These are phyloP conservation scores for Synodontis membranacea DNA, from an alignment of 2,113 vertebrate species.

Conservation along the genomic window DNA sequence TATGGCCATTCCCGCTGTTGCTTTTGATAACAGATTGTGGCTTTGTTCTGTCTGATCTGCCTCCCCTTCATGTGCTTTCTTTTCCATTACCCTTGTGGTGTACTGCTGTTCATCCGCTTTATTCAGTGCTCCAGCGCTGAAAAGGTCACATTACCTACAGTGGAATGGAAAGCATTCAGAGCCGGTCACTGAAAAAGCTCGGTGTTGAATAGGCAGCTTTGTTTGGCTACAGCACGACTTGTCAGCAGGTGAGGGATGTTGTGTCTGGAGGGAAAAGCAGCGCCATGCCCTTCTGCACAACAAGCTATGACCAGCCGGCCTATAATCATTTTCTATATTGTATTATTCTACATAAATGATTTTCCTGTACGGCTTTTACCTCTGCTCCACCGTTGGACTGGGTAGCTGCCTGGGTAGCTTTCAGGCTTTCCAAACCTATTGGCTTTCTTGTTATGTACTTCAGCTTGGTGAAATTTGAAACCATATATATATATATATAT, in stretches of 20 bases:
- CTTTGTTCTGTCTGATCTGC: constrained; percentile 6
- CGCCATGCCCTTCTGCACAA: constrained; percentile 23
- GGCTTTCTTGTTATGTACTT: neutral
- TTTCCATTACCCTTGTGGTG: constrained; percentile 10
- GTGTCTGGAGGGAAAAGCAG: constrained; percentile 35
- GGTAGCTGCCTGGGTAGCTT: neutral
- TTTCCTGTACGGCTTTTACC: neutral
- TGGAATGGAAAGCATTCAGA: constrained; percentile 52
- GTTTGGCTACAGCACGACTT: constrained; percentile 29
- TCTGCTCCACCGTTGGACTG: neutral
- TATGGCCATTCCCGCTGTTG: neutral
- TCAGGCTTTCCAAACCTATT: neutral
- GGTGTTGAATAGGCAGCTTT: constrained; percentile 42
- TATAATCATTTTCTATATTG: neutral
- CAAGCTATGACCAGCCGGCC: neutral
- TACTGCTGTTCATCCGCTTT: constrained; percentile 22
- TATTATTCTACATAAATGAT: neutral
- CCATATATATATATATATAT: too few relatives aligned
- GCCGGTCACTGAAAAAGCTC: constrained; percentile 31
- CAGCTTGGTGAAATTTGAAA: neutral
- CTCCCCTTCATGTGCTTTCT: constrained; percentile 18
- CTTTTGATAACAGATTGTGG: neutral
- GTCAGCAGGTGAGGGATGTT: constrained; percentile 53
- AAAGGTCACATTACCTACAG: constrained; percentile 42
- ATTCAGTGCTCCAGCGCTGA: neutral